Percentiles rank a stretch among this genome's conserved stretches.
Conservation (phyloP, 2,888 invertebrate genomes). For the Camponotus fellah region DNA sequence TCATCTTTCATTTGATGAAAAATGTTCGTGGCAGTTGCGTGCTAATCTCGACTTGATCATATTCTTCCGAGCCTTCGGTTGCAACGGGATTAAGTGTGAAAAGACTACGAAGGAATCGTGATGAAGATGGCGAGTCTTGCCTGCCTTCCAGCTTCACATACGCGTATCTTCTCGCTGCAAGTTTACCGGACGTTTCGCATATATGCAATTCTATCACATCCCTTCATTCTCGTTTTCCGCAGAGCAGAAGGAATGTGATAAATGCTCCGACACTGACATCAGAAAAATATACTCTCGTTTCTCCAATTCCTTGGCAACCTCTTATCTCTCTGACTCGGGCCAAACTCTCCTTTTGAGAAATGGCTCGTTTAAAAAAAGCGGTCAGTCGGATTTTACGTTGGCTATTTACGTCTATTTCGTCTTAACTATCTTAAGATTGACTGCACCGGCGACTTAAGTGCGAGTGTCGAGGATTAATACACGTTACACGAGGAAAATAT, state of each 20-base stretch:
- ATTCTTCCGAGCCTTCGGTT: conserved; percentile 1
- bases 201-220: conserved; percentile 31
- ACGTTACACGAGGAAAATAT: neutral
- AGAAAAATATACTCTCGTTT: conserved; percentile 67
- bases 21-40: neutral
- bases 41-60: conserved; percentile 32
- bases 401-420: conserved; percentile 39
- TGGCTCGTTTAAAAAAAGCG: conserved; percentile 40
- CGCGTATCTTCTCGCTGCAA: conserved; percentile 29
- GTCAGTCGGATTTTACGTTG: conserved; percentile 16
- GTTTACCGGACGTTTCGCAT: conserved; percentile 32
- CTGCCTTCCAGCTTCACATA: neutral
- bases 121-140: conserved; percentile 1
- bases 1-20: conserved; percentile 2
- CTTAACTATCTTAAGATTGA: conserved; percentile 31
- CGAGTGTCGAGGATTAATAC: neutral
- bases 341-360: conserved; percentile 57
- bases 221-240: conserved; percentile 53
- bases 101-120: conserved; percentile 4
- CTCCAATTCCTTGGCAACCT: conserved; percentile 44
- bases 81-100: conserved; percentile 31
- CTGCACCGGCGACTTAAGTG: neutral
- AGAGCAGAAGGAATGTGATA: conserved; percentile 59
- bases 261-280: conserved; percentile 65
- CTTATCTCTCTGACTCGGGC: conserved; percentile 61